These are phyloP conservation scores for Rattus rattus DNA, from an alignment of 2,113 vertebrate genomes.

Conservation along the genomic window DNA sequence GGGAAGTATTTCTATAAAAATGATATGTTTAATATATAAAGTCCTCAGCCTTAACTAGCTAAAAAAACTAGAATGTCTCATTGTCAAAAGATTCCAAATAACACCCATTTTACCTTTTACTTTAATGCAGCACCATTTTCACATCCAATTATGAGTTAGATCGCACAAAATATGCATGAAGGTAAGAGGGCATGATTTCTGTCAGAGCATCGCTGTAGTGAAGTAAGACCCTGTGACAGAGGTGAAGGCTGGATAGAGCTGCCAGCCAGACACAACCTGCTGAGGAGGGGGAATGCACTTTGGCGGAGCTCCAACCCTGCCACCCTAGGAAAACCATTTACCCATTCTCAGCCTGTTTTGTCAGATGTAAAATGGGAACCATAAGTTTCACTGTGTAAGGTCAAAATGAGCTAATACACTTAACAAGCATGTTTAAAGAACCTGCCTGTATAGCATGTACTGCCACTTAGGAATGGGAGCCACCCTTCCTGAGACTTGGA, in stretches of 20 bases:
- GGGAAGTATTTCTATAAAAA: neutral
- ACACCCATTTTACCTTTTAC: constrained; percentile 11
- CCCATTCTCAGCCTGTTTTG: constrained; percentile 14
- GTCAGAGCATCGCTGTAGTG: neutral
- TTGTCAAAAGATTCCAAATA: neutral
- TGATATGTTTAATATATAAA: neutral
- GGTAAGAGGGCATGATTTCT: neutral
- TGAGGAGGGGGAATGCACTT: neutral
- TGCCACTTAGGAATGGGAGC: neutral
- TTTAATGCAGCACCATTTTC: neutral
- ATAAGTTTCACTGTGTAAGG: constrained; percentile 15
- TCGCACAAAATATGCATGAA: neutral
- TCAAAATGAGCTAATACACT: neutral
- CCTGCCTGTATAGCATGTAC: neutral
- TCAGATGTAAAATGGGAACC: neutral
- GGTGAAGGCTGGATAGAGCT: neutral
- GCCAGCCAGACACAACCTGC: neutral
- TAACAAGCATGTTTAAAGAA: neutral
- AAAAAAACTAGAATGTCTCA: neutral
- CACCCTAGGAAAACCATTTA: neutral
- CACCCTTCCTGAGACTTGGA: neutral
- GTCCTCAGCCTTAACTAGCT: constrained; percentile 1
- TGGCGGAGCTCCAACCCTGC: neutral
- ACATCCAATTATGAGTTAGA: constrained; percentile 5
- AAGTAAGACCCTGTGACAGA: neutral